These are phyloP conservation scores for Drosophila ezoana DNA, from an alignment of 2,888 invertebrate genomes.

Conservation along the genomic window DNA sequence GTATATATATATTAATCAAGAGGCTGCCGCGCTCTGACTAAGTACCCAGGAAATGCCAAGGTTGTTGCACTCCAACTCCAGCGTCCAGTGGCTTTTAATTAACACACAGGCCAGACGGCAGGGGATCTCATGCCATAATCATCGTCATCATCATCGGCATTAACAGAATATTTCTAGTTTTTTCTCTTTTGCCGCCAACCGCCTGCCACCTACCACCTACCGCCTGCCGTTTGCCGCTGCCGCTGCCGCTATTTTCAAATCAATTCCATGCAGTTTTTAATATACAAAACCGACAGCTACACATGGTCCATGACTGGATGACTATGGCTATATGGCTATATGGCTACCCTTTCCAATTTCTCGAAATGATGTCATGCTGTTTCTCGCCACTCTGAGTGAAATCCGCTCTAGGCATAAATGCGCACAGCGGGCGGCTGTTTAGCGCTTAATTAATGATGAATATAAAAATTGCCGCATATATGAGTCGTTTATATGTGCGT, in stretches of 20 bases:
- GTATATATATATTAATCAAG: constrained; percentile 66
- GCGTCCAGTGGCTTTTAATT: constrained; percentile 79
- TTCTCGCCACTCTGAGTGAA: constrained; percentile 28
- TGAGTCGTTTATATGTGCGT: constrained; percentile 15
- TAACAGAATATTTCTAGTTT: constrained; percentile 66
- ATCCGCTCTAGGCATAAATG: constrained; percentile 61
- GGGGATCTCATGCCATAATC: constrained; percentile 50
- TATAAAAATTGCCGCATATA: constrained; percentile 77
- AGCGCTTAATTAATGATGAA: constrained; percentile 82
- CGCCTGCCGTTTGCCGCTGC: constrained; percentile 33
- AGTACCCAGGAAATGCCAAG: constrained; percentile 80
- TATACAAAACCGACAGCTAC: constrained; percentile 42
- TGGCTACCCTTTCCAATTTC: constrained; percentile 68
- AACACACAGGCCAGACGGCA: constrained; percentile 71
- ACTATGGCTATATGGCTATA: constrained; percentile 15
- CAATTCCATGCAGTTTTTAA: constrained; percentile 79
- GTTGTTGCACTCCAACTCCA: constrained; percentile 75
- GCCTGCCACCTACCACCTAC: constrained; percentile 8
- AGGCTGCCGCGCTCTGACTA: constrained; percentile 71
- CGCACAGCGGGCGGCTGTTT: constrained; percentile 76
- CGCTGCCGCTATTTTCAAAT: constrained; percentile 75
- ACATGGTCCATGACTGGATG: constrained; percentile 46
- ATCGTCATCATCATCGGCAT: constrained; percentile 58
- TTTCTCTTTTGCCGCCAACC: constrained; percentile 49
- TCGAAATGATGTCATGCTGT: constrained; percentile 77